These are phyloP conservation scores for Neosalanx taihuensis DNA, from an alignment of 2,797 vertebrate species.

Conservation along the genomic window DNA sequence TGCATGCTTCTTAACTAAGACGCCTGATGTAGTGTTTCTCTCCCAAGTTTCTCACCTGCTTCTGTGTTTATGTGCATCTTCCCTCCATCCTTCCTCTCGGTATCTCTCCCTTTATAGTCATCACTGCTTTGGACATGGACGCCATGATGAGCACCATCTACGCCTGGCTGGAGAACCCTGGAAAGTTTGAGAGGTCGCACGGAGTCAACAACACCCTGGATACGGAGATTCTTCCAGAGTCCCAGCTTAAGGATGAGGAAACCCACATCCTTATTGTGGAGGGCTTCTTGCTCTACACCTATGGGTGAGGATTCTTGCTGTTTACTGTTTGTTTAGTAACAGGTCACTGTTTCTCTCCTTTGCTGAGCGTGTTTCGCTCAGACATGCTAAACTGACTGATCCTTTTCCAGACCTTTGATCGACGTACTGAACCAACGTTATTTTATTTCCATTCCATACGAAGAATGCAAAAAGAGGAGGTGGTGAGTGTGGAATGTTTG, in stretches of 20 bases:
- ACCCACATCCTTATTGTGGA: constrained; percentile 89
- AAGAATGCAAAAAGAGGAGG: constrained; percentile 93
- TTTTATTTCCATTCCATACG: constrained; percentile 92
- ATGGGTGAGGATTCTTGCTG: constrained; percentile 66
- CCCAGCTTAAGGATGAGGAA: constrained; percentile 64
- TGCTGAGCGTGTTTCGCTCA: background rate
- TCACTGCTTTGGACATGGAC: constrained; percentile 88
- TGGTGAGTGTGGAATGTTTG: constrained; percentile 67
- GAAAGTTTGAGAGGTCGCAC: constrained; percentile 92
- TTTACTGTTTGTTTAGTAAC: background rate
- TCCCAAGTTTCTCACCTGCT: constrained; percentile 18
- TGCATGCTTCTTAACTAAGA: constrained; percentile 54
- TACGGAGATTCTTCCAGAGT: constrained; percentile 66
- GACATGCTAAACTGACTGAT: background rate
- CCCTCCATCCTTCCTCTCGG: constrained; percentile 8
- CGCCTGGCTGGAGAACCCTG: constrained; percentile 85
- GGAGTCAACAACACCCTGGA: constrained; percentile 83
- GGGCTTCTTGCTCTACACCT: constrained; percentile 90
- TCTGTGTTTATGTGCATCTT: constrained; percentile 24
- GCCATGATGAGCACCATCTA: constrained; percentile 92
- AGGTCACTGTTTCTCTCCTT: background rate
- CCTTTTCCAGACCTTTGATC: constrained; percentile 79
- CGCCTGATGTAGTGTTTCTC: background rate
- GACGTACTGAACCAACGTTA: constrained; percentile 84
- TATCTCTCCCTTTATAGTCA: constrained; percentile 66